Conservation (phyloP, 2,797 vertebrate species). For the Argentina silus region DNA sequence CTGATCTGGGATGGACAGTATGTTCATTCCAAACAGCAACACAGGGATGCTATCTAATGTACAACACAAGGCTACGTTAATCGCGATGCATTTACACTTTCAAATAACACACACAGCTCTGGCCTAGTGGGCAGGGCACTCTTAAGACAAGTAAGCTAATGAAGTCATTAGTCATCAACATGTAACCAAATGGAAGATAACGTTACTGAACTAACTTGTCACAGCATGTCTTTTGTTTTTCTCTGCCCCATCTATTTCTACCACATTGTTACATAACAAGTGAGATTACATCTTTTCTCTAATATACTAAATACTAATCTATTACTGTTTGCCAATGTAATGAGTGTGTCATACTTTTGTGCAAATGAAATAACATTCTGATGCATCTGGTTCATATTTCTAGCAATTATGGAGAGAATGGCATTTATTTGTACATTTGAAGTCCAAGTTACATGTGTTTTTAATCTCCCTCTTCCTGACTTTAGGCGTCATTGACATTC, state of each 20-base stretch:
- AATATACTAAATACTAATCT: background rate
- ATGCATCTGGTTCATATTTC: conserved; percentile 55
- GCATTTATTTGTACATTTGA: background rate
- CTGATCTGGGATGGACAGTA: background rate
- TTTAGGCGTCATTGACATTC: conserved; percentile 19
- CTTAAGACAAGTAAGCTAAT: no score
- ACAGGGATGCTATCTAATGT: no score
- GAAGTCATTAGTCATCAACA: conserved; percentile 5
- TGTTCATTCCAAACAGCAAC: no score
- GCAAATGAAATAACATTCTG: conserved; percentile 24
- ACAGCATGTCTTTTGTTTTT: conserved; percentile 13
- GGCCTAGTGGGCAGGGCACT: no score
- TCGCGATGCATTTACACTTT: no score
- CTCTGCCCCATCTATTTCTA: conserved; percentile 21
- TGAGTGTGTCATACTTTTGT: conserved; percentile 31
- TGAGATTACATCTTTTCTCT: conserved; percentile 29
- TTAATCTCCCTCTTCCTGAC: conserved; percentile 51
- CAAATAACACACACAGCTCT: no score
- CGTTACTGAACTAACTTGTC: conserved; percentile 1
- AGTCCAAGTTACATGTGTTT: conserved; percentile 46
- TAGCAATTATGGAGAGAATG: conserved; percentile 46
- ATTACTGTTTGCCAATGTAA: conserved; percentile 33
- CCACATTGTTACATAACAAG: conserved; percentile 42
- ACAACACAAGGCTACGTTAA: no score
- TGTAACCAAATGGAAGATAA: conserved; percentile 17